These are phyloP conservation scores for Platysteira castanea DNA, from an alignment of 2,113 vertebrate species.

Conservation along the genomic window DNA sequence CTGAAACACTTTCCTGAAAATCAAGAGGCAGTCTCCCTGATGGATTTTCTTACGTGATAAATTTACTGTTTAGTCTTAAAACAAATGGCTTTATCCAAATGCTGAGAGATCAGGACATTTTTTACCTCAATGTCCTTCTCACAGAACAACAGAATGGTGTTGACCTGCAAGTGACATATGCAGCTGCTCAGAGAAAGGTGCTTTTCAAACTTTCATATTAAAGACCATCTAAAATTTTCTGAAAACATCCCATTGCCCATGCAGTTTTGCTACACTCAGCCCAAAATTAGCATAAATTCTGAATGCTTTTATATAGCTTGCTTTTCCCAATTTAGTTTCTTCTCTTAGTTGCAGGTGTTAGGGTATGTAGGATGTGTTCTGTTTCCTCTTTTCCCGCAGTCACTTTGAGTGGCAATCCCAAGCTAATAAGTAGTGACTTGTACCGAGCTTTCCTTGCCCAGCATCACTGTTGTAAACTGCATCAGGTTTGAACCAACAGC, in stretches of 20 bases:
- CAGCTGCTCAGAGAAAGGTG: neutral
- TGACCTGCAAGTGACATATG: neutral
- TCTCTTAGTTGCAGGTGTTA: neutral
- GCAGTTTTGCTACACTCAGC: neutral
- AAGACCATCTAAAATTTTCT: neutral
- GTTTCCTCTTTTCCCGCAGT: neutral
- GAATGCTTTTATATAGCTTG: neutral
- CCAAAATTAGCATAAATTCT: neutral
- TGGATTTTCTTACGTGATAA: neutral
- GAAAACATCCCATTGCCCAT: neutral
- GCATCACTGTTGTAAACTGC: neutral
- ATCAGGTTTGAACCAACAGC: neutral
- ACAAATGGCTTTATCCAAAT: neutral
- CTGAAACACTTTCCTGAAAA: neutral
- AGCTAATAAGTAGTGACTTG: neutral
- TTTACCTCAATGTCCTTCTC: neutral
- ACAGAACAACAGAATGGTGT: neutral
- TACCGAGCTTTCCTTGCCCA: neutral
- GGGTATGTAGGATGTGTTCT: neutral
- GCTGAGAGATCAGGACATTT: neutral
- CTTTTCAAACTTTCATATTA: neutral
- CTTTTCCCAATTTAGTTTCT: neutral
- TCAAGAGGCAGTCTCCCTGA: neutral
- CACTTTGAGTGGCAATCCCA: neutral
- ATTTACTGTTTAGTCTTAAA: neutral